A percentile compares a stretch with the other conserved stretches of the same genome.
phyloP scores from a whole-genome alignment of 2,888 invertebrate genomes.

The Odontocerum albicorne region DNA sequence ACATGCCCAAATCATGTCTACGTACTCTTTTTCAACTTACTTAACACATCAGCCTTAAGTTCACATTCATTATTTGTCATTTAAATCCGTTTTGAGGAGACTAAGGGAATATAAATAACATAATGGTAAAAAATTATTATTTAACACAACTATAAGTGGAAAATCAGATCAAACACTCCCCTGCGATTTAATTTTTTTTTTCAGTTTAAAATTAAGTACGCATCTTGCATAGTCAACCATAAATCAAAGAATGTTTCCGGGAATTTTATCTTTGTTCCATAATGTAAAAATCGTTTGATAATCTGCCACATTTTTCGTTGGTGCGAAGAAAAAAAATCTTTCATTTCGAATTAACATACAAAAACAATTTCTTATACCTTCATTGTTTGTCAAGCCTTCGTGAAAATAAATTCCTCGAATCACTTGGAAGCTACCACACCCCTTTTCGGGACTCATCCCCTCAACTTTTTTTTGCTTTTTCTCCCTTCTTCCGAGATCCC shows the following conservation, averaged over 20 bases:
- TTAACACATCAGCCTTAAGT: no score
- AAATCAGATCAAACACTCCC: no score
- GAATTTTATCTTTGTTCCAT: constrained; percentile 32
- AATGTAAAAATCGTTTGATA: constrained; percentile 36
- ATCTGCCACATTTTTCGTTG: constrained; percentile 33
- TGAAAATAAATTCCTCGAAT: constrained; percentile 35
- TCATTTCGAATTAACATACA: constrained; percentile 37
- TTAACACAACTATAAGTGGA: no score
- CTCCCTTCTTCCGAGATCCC: constrained; percentile 1
- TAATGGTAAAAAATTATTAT: no score
- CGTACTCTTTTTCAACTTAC: no score
- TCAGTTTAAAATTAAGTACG: no score
- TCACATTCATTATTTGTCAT: no score
- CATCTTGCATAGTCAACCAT: constrained; percentile 29
- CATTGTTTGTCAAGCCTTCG: constrained; percentile 36
- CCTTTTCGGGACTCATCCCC: constrained; percentile 9
- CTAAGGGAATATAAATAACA: no score
- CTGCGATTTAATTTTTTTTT: no score
- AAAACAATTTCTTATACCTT: constrained; percentile 37
- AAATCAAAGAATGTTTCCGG: constrained; percentile 35
- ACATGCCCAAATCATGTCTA: no score
- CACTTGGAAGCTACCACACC: constrained; percentile 23
- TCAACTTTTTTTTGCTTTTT: constrained; percentile 3
- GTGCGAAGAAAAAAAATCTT: constrained; percentile 33
- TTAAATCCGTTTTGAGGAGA: no score